Base-by-base conservation (phyloP, 2,888 invertebrate species). In the Hydrotaea cyrtoneurina region DNA sequence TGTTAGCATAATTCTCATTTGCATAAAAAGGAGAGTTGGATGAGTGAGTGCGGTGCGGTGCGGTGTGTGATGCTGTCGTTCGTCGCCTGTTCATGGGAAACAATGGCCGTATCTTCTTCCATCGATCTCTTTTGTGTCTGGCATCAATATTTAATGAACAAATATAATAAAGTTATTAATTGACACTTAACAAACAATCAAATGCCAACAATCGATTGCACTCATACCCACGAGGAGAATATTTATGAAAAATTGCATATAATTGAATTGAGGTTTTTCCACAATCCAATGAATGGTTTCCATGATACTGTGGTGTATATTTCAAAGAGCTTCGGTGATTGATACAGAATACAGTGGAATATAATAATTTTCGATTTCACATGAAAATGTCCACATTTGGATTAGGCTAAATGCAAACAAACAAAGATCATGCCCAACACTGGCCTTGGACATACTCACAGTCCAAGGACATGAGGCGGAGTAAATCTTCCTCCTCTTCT, bases 141-240 rank as follows among this genome's bases (percentile, higher is more conserved):
- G 62, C 31, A 74, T 82, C 77, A 85, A 82, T 85, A 82, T 85
- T 85, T 85, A 66, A 72, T 75, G 21, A 69, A 50, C 11, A 79
- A 80, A 77, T 74, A 82, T 74, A 85, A 85, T 79, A 80, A 85
- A 85, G 79, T 85, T 85, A 85, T 85, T 85, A 85, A 85, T 85
- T 85, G 85, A 85, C 82, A 85, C 85, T 85, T 80, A 85, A 74
- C 76, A 85, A 85, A 85, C 85, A 85, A 82, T 82, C 31, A 72
- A 46, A 50, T n/a, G 46, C 31, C 31, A 62, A 31, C 62, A 62
- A 62, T 62, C 17, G 10, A 31, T 26, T 39, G 39, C 39, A 39
- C 2, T 59, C 59, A 2, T 23, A 11, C 59, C 0, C n/a, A 62
- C 62, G n/a, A 36, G 21, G 3, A 36, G 19, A 26, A 36, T 62